A percentile compares a stretch with the other conserved stretches of the same genome.
These are phyloP conservation scores for Anagyrus pseudococci DNA, from an alignment of 2,888 invertebrate species.

Conservation along the genomic window DNA sequence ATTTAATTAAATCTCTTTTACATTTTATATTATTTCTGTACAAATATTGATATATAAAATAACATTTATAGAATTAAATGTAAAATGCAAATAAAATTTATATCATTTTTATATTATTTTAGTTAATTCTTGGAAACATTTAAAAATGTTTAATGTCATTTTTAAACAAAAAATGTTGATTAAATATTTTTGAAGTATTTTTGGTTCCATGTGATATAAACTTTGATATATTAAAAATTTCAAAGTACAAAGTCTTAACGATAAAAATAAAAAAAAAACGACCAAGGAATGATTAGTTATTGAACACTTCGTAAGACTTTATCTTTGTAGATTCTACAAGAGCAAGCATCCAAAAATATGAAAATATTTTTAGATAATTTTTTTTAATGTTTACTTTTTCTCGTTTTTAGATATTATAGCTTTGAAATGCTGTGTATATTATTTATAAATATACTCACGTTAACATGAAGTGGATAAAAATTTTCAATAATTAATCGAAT, in stretches of 20 bases:
- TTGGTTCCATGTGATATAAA: not conserved
- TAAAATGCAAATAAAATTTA: slow-evolving; percentile 42
- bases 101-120: slow-evolving; percentile 1
- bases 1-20: slow-evolving; percentile 40
- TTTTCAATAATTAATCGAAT: not conserved
- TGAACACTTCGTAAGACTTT: not conserved
- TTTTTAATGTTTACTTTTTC: not conserved
- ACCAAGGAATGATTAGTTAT: not conserved
- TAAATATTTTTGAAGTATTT: not conserved
- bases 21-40: slow-evolving; percentile 51
- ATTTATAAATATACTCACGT: not conserved
- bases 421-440: not conserved
- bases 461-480: not conserved
- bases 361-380: not conserved
- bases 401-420: not conserved
- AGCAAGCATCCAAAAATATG: not conserved
- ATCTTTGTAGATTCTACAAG: not conserved
- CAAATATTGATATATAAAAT: slow-evolving; percentile 62
- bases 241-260: too few species aligned
- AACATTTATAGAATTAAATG: slow-evolving; percentile 50
- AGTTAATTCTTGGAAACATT: not conserved
- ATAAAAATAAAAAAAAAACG: not conserved
- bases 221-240: not conserved
- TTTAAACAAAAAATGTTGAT: not conserved
- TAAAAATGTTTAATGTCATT: not conserved